Percentiles rank a stretch among this genome's conserved stretches.
These are phyloP conservation scores for Amitus sp. DNA, from an alignment of 2,888 invertebrate genomes.

Conservation along the genomic window DNA sequence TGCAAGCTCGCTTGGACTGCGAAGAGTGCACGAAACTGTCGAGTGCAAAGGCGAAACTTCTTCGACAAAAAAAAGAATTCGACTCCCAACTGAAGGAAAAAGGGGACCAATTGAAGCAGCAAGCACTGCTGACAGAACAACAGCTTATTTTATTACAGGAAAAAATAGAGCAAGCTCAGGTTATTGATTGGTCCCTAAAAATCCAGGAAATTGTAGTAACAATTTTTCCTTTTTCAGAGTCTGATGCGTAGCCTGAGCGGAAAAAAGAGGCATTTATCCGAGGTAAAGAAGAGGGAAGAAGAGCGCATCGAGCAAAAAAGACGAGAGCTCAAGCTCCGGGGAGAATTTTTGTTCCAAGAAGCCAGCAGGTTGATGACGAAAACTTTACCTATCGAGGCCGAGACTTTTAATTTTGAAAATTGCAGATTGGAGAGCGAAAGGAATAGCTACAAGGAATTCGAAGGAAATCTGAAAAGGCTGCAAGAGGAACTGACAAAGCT, in stretches of 20 bases:
- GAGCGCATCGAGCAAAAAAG: conserved; percentile 47
- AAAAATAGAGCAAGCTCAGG: conserved; percentile 56
- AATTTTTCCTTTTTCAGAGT: conserved; percentile 42
- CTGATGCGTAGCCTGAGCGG: conserved; percentile 47
- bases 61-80: conserved; percentile 52
- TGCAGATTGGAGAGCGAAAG: conserved; percentile 57
- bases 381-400: no score
- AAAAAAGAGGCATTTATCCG: conserved; percentile 51
- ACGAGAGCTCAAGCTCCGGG: conserved; percentile 53
- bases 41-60: conserved; percentile 49
- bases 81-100: conserved; percentile 50
- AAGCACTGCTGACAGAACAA: conserved; percentile 49
- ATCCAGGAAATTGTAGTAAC: background rate
- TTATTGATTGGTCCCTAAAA: conserved; percentile 31
- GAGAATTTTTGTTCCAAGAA: conserved; percentile 54
- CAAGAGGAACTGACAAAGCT: conserved; percentile 55
- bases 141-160: conserved; percentile 50
- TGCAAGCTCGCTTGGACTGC: conserved; percentile 28
- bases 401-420: no score
- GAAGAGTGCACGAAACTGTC: conserved; percentile 38
- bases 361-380: conserved; percentile 53
- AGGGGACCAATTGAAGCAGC: conserved; percentile 52
- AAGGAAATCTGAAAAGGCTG: conserved; percentile 52
- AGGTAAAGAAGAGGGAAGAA: conserved; percentile 47
- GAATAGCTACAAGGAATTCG: conserved; percentile 50